Evolutionary conservation across 30 jellyfish, hydroid and myxozoan genomes (phyloP).

Genomic region (Rhopilema esculentum): DNA sequence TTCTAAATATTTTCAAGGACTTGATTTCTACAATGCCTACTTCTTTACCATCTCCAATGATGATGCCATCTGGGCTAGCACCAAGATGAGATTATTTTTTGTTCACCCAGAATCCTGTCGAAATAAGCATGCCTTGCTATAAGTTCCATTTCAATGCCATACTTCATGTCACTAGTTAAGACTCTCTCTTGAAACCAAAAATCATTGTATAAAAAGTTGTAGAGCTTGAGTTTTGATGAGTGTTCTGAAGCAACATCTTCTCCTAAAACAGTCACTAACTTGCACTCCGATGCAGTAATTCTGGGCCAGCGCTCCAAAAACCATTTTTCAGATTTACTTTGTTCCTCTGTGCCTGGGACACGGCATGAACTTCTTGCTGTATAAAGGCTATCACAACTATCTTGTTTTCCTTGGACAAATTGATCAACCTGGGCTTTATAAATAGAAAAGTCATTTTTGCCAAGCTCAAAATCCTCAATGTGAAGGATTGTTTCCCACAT

Average conservation of each 20-base stretch:
- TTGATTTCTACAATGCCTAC: constrained; percentile 18
- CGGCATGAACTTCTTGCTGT: neutral
- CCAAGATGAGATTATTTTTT: no score
- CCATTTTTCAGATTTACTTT: neutral
- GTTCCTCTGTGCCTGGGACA: constrained; percentile 16
- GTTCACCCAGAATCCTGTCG: no score
- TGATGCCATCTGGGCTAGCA: constrained; percentile 42
- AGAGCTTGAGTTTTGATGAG: neutral
- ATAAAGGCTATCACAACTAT: neutral
- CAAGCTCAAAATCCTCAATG: neutral
- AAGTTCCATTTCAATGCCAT: constrained; percentile 12
- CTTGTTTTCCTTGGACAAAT: neutral
- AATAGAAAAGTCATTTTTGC: constrained; percentile 17
- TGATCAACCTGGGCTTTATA: neutral
- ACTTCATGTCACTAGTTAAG: neutral
- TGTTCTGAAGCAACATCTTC: neutral
- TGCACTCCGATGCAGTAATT: neutral
- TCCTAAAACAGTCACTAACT: neutral
- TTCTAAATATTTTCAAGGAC: constrained; percentile 18
- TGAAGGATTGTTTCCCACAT: constrained; percentile 17
- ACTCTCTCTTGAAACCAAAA: neutral
- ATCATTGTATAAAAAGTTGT: no score
- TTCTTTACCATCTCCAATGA: constrained; percentile 10
- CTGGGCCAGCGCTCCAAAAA: neutral
- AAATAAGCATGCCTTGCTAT: no score